Evolutionary conservation across 2,888 invertebrate genomes (phyloP).

Genomic region (Thereva unica): DNA sequence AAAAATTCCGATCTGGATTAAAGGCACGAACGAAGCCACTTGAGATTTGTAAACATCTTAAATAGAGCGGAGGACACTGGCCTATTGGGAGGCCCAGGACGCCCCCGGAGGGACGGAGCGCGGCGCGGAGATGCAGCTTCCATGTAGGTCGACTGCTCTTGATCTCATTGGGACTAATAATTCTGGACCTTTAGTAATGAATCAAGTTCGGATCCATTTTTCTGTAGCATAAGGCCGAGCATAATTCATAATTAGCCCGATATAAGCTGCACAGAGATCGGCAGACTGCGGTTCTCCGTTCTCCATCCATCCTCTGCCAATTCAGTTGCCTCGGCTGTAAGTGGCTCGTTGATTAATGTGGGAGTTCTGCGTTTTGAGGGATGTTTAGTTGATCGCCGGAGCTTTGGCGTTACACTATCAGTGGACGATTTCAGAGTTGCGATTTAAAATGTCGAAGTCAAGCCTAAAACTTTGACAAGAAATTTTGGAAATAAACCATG

Average conservation of each 20-base stretch:
- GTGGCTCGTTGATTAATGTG: slow-evolving; percentile 24
- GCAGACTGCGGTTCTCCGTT: neutral
- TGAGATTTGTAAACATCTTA: slow-evolving; percentile 25
- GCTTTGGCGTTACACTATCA: too few relatives aligned
- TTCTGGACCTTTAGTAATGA: slow-evolving; percentile 8
- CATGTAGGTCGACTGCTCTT: slow-evolving; percentile 2
- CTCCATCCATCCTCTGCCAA: slow-evolving; percentile 1
- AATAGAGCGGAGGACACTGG: neutral
- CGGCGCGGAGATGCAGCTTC: neutral
- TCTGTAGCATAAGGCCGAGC: slow-evolving; percentile 22
- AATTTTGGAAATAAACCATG: too few relatives aligned
- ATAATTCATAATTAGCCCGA: slow-evolving; percentile 31
- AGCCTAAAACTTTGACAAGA: too few relatives aligned
- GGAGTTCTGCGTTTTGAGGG: neutral
- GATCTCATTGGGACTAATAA: slow-evolving; percentile 21
- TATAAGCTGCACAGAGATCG: slow-evolving; percentile 5
- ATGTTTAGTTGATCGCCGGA: too few relatives aligned
- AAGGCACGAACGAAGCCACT: neutral
- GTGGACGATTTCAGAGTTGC: too few relatives aligned
- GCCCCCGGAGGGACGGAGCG: neutral
- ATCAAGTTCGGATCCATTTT: slow-evolving; percentile 9
- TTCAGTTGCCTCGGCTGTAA: slow-evolving; percentile 23
- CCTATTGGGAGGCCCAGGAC: neutral
- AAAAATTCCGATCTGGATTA: slow-evolving; percentile 3
- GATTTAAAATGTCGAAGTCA: too few relatives aligned